Evolutionary conservation across 2,888 invertebrate species (phyloP).

Genomic region (Minunthozetes semirufus): DNA sequence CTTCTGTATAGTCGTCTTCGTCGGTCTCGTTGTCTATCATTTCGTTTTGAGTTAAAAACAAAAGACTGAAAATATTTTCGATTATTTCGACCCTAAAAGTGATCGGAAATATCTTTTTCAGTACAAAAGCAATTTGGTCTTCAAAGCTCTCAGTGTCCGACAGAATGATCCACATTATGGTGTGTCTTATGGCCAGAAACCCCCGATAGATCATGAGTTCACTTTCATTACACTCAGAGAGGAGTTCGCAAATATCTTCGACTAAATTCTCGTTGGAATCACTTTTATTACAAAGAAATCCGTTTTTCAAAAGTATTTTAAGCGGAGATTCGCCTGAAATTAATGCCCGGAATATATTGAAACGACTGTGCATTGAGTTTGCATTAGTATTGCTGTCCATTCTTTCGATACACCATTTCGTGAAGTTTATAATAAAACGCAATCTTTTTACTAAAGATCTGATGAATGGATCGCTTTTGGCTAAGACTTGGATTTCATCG

Average conservation of each 20-base stretch:
- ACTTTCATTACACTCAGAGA: constrained; percentile 20
- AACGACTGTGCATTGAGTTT: constrained; percentile 37
- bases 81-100: constrained; percentile 55
- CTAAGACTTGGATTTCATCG: not conserved
- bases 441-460: constrained; percentile 20
- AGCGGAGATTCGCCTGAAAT: constrained; percentile 31
- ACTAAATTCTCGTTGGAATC: not conserved
- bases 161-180: constrained; percentile 29
- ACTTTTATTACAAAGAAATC: constrained; percentile 23
- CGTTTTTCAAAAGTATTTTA: constrained; percentile 29
- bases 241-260: constrained; percentile 28
- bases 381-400: constrained; percentile 38
- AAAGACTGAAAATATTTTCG: constrained; percentile 64
- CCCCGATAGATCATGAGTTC: constrained; percentile 34
- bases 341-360: constrained; percentile 17
- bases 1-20: constrained; percentile 34
- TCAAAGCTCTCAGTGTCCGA: constrained; percentile 13
- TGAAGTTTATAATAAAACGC: constrained; percentile 30
- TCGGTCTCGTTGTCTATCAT: constrained; percentile 50
- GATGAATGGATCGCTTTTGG: not conserved
- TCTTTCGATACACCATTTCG: constrained; percentile 33
- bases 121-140: constrained; percentile 21
- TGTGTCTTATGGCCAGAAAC: constrained; percentile 23
- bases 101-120: constrained; percentile 40
- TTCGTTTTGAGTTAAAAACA: constrained; percentile 61